phyloP scores from a whole-genome alignment of 2,113 vertebrate genomes.

The Mesocricetus auratus region DNA sequence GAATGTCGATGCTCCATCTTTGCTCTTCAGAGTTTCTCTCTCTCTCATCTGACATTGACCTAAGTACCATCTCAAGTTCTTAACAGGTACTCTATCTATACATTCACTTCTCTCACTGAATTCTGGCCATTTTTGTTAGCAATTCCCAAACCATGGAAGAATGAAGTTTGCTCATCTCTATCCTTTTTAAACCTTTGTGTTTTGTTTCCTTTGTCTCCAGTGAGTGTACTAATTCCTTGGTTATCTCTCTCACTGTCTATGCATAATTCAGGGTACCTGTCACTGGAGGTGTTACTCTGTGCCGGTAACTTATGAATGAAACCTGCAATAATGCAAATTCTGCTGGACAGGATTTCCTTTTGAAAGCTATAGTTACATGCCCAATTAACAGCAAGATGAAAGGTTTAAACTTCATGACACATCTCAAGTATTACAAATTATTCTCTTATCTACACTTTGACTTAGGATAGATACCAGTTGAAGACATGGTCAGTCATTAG shows the following conservation, averaged over 20 bases:
- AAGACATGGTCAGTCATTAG: neutral
- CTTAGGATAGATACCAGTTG: conserved; percentile 7
- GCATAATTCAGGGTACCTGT: conserved; percentile 63
- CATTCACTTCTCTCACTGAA: neutral
- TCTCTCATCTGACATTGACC: neutral
- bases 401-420: conserved; percentile 41
- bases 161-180: neutral
- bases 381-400: conserved; percentile 60
- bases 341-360: conserved; percentile 53
- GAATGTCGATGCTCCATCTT: neutral
- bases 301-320: conserved; percentile 51
- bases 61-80: neutral
- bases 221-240: conserved; percentile 18
- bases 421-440: conserved; percentile 58
- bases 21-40: neutral
- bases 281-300: conserved; percentile 38
- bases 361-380: conserved; percentile 60
- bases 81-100: neutral
- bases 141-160: neutral
- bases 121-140: neutral
- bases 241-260: conserved; percentile 60
- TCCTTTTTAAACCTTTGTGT: neutral
- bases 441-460: neutral
- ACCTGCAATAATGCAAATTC: conserved; percentile 50
- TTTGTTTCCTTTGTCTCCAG: conserved; percentile 32